Evolutionary conservation across 2,797 vertebrate species (phyloP), one percentile per base, ranked within the genome.

Genomic region (Amblyraja radiata): DNA sequence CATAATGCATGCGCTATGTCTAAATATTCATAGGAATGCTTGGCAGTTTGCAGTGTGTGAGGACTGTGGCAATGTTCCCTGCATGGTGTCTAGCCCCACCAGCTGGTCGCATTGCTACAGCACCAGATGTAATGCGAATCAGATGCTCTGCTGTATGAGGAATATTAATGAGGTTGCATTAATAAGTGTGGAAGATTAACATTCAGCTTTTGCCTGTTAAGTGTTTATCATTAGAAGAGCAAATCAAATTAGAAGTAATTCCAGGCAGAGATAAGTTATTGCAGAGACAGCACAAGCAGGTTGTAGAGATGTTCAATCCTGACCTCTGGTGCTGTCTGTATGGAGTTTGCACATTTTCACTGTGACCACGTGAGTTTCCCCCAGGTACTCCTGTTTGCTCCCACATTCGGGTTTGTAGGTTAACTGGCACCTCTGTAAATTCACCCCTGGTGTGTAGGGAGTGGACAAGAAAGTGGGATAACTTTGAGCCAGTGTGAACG

Each of bases 61-160:
- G 39, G 11, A 14, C 6, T 6, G 39, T 39, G 28, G 68, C 54
- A 68, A 54, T 28, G 68, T 1, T 73, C 68, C 6, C 28, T 18
- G 6, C 8, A n/a, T 88, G 84, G 90, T 76, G 14, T 76, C 25
- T 14, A 76, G 90, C 90, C 10, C 90, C 90, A 76, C 90, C 90
- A 58, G 73, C 71, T 92, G 90, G 90, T 58, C 71, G 18, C 23
- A 91, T 2, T 8, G 71, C 5, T 74, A 11, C 23, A 54, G 36
- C 71, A 74, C 39, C 54, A n/a, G 71, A 28, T 92, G 10, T 25
- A 54, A 6, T 46, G 68, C 0, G 68, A 90, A 71, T 21, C 88
- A 90, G n/a, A 39, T 36, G 9, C n/a, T 23, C 54, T 71, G n/a
- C 25, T 23, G 36, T 65, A 0, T 7, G 7, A 6, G 21, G 88